phyloP scores from a whole-genome alignment of 2,797 vertebrate species.

The Anniella stebbinsi region DNA sequence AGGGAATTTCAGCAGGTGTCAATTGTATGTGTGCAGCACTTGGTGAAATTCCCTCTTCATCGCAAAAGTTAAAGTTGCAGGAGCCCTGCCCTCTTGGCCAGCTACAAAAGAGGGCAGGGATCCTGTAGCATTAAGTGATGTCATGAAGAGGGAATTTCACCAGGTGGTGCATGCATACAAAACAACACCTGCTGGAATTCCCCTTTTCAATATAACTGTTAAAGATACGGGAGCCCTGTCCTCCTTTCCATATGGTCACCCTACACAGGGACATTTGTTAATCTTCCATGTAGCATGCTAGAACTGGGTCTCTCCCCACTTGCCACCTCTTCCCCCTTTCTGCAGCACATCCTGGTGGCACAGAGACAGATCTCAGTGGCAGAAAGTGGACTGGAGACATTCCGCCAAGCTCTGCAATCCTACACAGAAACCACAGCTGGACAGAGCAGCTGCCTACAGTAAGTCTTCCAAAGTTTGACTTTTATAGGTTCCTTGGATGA shows the following conservation, averaged over 20 bases:
- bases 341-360: constrained; percentile 93
- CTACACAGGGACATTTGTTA: not conserved
- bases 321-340: constrained; percentile 43
- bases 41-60: too few relatives aligned
- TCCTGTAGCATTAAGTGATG: too few relatives aligned
- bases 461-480: constrained; percentile 65
- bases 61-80: too few relatives aligned
- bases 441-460: constrained; percentile 93
- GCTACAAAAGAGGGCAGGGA: too few relatives aligned
- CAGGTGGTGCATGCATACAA: too few relatives aligned
- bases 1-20: too few relatives aligned
- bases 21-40: too few relatives aligned
- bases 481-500: not conserved
- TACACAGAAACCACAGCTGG: constrained; percentile 87
- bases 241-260: not conserved
- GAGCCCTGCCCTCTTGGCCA: too few relatives aligned
- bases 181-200: too few relatives aligned
- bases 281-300: not conserved
- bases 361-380: constrained; percentile 92
- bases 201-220: too few relatives aligned
- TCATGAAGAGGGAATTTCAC: too few relatives aligned
- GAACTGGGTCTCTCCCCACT: not conserved
- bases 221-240: not conserved
- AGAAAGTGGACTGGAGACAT: constrained; percentile 83
- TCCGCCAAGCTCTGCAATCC: constrained; percentile 86